A percentile compares a stretch with the other conserved stretches of the same genome.
Evolutionary conservation across 2,113 vertebrate species (phyloP).

Genomic region (Megaleporinus macrocephalus): DNA sequence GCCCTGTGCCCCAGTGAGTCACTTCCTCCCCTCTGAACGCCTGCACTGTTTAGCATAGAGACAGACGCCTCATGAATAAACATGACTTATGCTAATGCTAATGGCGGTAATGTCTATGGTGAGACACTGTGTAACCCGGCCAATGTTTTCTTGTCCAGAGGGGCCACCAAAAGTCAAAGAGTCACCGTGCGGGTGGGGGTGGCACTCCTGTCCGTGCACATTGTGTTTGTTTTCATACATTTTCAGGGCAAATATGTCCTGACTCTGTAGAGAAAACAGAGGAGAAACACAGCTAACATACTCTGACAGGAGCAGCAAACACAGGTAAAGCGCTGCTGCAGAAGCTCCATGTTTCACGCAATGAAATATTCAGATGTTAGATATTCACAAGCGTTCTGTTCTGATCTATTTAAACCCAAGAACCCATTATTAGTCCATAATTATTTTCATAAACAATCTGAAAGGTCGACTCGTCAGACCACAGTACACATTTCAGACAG

Average conservation of each 20-base stretch:
- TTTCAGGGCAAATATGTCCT: not conserved
- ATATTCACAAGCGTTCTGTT: too few species aligned
- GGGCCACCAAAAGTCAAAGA: constrained; percentile 58
- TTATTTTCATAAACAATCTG: too few species aligned
- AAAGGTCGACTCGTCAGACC: too few species aligned
- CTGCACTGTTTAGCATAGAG: constrained; percentile 65
- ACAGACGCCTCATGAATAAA: constrained; percentile 70
- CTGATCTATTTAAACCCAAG: too few species aligned
- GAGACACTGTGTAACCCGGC: constrained; percentile 56
- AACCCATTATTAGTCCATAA: too few species aligned
- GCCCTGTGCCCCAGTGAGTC: constrained; percentile 53
- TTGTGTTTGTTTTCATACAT: not conserved
- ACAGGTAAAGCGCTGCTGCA: not conserved
- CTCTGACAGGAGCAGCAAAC: not conserved
- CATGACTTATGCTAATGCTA: constrained; percentile 68
- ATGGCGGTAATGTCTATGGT: constrained; percentile 56
- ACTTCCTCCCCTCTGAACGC: constrained; percentile 58
- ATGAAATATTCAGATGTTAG: too few species aligned
- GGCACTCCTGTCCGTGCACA: not conserved
- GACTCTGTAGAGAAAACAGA: not conserved
- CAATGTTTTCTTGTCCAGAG: constrained; percentile 61
- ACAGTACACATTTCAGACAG: too few species aligned
- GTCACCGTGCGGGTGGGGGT: constrained; percentile 54
- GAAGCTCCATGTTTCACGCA: not conserved
- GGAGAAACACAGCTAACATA: not conserved